These are phyloP conservation scores for Ptiloglossa arizonensis DNA, from an alignment of 1,140 invertebrate genomes.

Conservation along the genomic window DNA sequence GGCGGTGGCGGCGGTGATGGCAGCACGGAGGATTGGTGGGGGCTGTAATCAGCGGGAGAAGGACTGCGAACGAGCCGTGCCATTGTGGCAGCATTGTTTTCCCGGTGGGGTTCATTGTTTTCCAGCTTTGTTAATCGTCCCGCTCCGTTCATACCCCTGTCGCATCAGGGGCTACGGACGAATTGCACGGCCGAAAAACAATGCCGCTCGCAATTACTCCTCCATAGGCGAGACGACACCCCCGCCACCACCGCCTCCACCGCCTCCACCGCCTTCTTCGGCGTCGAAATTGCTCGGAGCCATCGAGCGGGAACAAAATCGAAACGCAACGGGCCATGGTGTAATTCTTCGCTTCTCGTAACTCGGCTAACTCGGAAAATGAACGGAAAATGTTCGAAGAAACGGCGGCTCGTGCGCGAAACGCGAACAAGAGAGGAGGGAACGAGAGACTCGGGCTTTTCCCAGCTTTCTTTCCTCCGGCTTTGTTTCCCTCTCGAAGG, in stretches of 20 bases:
- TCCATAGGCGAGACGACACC: slow-evolving; percentile 44
- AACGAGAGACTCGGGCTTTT: too few relatives aligned
- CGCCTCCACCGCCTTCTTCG: neutral
- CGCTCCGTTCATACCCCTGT: neutral
- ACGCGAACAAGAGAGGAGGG: too few relatives aligned
- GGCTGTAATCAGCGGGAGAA: slow-evolving; percentile 73
- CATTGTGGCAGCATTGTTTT: slow-evolving; percentile 71
- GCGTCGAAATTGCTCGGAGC: too few relatives aligned
- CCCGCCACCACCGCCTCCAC: neutral
- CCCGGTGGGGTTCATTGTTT: slow-evolving; percentile 72
- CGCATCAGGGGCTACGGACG: slow-evolving; percentile 5
- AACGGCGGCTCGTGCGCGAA: too few relatives aligned
- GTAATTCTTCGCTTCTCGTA: too few relatives aligned
- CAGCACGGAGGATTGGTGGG: too few relatives aligned
- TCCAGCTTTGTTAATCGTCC: slow-evolving; percentile 74
- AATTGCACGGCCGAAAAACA: slow-evolving; percentile 68
- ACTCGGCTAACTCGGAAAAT: too few relatives aligned
- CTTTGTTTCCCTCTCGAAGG: too few relatives aligned
- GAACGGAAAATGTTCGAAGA: too few relatives aligned
- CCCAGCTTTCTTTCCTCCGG: too few relatives aligned
- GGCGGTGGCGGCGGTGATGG: too few relatives aligned
- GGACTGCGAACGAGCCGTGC: slow-evolving; percentile 65
- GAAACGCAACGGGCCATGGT: too few relatives aligned
- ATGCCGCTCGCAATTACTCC: slow-evolving; percentile 72
- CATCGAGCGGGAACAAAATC: neutral